A percentile compares a stretch with the other conserved stretches of the same genome.
These are phyloP conservation scores for Nasonia giraulti DNA, from an alignment of 1,140 invertebrate genomes.

Conservation along the genomic window DNA sequence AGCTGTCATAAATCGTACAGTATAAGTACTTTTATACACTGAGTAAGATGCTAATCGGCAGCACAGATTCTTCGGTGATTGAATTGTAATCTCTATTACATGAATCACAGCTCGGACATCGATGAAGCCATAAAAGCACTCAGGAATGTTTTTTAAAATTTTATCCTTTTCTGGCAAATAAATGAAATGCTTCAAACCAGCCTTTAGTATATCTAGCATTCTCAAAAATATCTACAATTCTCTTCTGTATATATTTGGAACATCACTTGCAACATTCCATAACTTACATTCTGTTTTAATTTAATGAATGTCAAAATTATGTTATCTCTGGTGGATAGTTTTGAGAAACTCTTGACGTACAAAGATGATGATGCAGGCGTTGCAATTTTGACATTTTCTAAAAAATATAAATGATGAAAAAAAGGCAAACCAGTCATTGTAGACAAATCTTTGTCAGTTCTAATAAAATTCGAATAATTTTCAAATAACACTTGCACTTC, in stretches of 20 bases:
- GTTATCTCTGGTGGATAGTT: slow-evolving; percentile 9
- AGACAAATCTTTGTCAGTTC: slow-evolving; percentile 14
- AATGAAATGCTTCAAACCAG: too few species aligned
- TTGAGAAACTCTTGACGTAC: background rate
- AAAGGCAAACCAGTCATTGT: background rate
- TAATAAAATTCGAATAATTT: background rate
- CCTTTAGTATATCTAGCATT: too few species aligned
- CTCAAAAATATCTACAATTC: background rate
- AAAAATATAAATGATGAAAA: background rate
- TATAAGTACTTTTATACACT: too few species aligned
- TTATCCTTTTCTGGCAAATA: too few species aligned
- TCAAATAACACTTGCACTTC: slow-evolving; percentile 11
- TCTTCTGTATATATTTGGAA: background rate
- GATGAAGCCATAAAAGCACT: too few species aligned
- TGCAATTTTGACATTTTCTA: slow-evolving; percentile 8
- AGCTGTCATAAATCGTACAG: too few species aligned
- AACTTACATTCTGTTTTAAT: slow-evolving; percentile 21
- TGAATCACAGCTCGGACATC: too few species aligned
- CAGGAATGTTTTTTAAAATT: too few species aligned
- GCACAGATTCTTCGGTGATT: too few species aligned
- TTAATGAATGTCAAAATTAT: slow-evolving; percentile 15
- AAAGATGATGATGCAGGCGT: too few species aligned
- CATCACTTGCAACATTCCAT: background rate
- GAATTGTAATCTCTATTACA: too few species aligned
- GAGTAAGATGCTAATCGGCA: too few species aligned